Evolutionary conservation across 2,113 vertebrate species (phyloP), one percentile per base, ranked within the genome.

Genomic region (Carettochelys insculpta): DNA sequence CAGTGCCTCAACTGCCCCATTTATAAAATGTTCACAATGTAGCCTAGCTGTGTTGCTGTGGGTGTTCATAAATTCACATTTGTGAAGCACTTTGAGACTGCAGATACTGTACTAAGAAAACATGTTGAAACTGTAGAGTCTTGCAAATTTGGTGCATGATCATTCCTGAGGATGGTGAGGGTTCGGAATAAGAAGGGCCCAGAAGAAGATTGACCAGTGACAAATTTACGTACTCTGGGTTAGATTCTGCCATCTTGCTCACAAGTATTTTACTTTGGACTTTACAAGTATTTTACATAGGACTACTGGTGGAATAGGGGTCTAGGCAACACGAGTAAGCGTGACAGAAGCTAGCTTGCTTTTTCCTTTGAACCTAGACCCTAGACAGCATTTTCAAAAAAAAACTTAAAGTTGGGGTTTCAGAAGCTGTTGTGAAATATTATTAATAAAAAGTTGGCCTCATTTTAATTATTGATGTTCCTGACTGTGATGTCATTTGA

Each of bases 381-480:
- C 41, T 53, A 45, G 13, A 81, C 41, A 43, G 71, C 41, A 43
- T 65, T 88, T 19, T 3, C 47, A 65, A 82, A 92, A 75, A n/a
- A 4, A 73, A 81, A 4, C 5, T 71, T 48, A 2, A 22, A 47
- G 34, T 16, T 56, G 11, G 4, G 45, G 48, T 48, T 31, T 27
- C n/a, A 85, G 53, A 90, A 88, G 45, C 14, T 50, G 80, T 61
- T 20, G 11, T 51, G 31, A 34, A 31, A 16, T 54, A 41, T 8
- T 11, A 52, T 2, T 83, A 85, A 73, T 34, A n/a, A 16, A 79
- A 93, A 77, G 3, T 53, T 4, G 0, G 38, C 54, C 47, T 14
- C 17, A n/a, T 94, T 90, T 90, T 87, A 27, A 77, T 24, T 77
- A 79, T 50, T 85, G 88, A 50, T 85, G 41, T 76, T 77, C 71